phyloP scores from a whole-genome alignment of 2,113 vertebrate species.

The Tamias sibiricus region DNA sequence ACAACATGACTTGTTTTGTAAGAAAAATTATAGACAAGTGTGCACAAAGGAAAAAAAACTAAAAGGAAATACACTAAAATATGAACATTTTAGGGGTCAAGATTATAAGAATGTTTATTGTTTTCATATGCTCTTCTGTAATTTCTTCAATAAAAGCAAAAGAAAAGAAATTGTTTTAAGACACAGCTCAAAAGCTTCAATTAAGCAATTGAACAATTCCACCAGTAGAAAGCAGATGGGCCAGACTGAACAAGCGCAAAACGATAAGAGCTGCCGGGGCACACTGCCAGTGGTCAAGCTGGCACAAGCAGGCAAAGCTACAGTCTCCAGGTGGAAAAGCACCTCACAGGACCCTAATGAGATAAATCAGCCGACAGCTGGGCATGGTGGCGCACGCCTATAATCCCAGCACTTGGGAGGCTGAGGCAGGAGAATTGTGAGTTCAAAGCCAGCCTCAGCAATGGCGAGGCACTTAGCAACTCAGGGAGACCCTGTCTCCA shows the following conservation, averaged over 20 bases:
- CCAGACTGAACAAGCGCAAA: background rate
- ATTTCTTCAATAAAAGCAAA: background rate
- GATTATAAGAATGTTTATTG: background rate
- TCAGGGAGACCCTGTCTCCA: too few species aligned
- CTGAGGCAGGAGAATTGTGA: too few species aligned
- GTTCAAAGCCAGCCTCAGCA: too few species aligned
- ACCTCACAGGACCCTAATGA: background rate
- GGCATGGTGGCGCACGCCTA: too few species aligned
- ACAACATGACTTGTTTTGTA: rapidly evolving
- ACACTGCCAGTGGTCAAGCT: rapidly evolving
- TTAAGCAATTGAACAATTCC: background rate
- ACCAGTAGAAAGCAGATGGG: background rate
- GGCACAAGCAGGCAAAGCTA: background rate
- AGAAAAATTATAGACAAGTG: background rate
- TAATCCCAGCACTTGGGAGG: too few species aligned
- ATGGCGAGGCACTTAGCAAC: too few species aligned
- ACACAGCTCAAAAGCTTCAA: background rate
- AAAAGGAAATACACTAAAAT: background rate
- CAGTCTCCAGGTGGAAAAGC: background rate
- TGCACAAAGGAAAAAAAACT: background rate
- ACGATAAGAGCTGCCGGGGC: rapidly evolving
- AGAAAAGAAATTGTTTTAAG: background rate
- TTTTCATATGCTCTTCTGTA: background rate
- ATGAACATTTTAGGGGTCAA: background rate
- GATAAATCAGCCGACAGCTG: background rate